Evolutionary conservation across 1,140 invertebrate genomes (phyloP).

Genomic region (Sycobia sp.): DNA sequence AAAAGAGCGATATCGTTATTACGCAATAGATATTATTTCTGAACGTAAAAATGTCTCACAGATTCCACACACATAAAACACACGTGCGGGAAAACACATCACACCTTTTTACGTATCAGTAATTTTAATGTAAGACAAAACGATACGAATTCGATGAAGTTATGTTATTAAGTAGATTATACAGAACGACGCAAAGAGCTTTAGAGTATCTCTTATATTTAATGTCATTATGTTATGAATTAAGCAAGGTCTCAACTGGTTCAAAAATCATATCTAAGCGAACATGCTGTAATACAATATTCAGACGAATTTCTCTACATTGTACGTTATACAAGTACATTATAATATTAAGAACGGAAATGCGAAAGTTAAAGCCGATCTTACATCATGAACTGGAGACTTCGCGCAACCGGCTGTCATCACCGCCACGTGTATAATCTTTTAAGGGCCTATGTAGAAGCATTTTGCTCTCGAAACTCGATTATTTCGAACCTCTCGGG

Average conservation of each 20-base stretch:
- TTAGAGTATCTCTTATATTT: constrained; percentile 24
- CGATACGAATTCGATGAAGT: constrained; percentile 1
- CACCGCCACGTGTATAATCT: constrained; percentile 47
- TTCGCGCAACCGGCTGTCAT: constrained; percentile 58
- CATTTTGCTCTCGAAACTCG: background rate
- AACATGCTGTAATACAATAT: background rate
- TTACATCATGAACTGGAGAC: constrained; percentile 33
- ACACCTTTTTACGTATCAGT: background rate
- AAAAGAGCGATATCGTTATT: constrained; percentile 4
- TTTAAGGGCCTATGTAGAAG: constrained; percentile 14
- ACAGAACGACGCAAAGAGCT: constrained; percentile 5
- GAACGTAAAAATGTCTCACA: background rate
- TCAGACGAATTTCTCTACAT: constrained; percentile 12
- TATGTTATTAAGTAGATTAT: constrained; percentile 26
- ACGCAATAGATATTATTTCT: constrained; percentile 10
- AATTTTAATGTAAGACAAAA: background rate
- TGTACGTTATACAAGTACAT: background rate
- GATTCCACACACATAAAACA: background rate
- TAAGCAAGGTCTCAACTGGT: constrained; percentile 8
- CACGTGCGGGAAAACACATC: background rate
- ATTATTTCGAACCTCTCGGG: background rate
- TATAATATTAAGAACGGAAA: too few relatives aligned
- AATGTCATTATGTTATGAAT: constrained; percentile 19
- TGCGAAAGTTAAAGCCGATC: constrained; percentile 9
- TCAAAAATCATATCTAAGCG: constrained; percentile 1